Evolutionary conservation across 1,140 invertebrate genomes (phyloP).

Genomic region (Euschistus heros): DNA sequence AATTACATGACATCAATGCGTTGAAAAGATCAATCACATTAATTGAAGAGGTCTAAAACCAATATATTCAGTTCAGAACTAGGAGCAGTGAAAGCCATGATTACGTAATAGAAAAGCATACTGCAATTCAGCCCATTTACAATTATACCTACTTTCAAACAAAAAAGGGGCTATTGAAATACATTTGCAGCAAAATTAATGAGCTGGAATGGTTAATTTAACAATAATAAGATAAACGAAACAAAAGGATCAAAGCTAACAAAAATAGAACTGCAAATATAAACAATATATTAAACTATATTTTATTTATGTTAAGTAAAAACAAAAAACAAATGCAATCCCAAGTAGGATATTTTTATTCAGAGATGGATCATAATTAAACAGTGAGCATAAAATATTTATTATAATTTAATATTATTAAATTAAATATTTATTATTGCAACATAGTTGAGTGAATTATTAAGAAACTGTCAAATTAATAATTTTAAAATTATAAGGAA

Average conservation of each 20-base stretch:
- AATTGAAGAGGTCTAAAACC: neutral
- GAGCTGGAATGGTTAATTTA: neutral
- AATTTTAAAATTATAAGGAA: too few species aligned
- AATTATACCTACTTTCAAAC: neutral
- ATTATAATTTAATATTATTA: too few species aligned
- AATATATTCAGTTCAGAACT: neutral
- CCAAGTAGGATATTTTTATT: too few species aligned
- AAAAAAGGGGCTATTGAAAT: neutral
- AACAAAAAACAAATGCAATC: too few species aligned
- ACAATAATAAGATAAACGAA: neutral
- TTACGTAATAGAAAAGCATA: neutral
- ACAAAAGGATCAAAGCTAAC: neutral
- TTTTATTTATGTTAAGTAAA: too few species aligned
- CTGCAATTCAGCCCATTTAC: neutral
- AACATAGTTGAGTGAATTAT: too few species aligned
- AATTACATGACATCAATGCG: neutral
- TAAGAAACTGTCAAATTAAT: too few species aligned
- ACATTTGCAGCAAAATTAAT: neutral
- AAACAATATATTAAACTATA: neutral
- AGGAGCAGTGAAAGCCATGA: constrained; percentile 1
- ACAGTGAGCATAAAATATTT: too few species aligned
- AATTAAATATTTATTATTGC: too few species aligned
- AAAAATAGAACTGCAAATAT: neutral
- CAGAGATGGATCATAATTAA: too few species aligned
- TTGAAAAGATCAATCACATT: neutral